Percentiles rank a stretch among this genome's conserved stretches.
Evolutionary conservation across 2,888 invertebrate genomes (phyloP).

Genomic region (Celastrina argiolus): DNA sequence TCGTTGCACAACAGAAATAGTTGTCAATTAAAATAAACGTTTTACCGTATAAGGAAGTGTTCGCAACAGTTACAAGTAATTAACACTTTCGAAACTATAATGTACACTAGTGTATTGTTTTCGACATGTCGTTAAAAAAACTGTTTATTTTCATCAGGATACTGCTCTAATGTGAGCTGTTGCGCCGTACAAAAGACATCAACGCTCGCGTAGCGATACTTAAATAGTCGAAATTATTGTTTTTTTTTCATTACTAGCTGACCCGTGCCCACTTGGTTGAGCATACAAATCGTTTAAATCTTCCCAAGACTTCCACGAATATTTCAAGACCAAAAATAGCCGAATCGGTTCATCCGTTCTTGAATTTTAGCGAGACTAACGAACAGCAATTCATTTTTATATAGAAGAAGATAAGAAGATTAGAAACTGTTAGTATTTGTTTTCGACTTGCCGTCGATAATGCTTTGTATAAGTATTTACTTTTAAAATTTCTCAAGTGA

Average conservation of each 20-base stretch:
- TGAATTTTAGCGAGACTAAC: too few relatives aligned
- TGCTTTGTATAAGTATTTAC: too few relatives aligned
- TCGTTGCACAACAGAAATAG: not conserved
- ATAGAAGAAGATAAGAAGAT: too few relatives aligned
- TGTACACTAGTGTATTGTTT: not conserved
- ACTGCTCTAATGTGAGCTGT: not conserved
- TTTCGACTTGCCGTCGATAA: too few relatives aligned
- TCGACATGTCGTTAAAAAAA: not conserved
- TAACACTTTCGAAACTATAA: slow-evolving; percentile 6
- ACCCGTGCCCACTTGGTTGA: too few relatives aligned
- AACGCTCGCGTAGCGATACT: not conserved
- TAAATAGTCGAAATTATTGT: not conserved
- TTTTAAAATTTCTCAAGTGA: too few relatives aligned
- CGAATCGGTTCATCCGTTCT: too few relatives aligned
- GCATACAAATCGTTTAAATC: too few relatives aligned
- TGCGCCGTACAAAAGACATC: not conserved
- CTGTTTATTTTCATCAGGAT: not conserved
- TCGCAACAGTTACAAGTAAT: not conserved
- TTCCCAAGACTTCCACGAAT: too few relatives aligned
- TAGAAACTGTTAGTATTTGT: too few relatives aligned
- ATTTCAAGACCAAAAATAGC: too few relatives aligned
- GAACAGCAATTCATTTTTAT: too few relatives aligned
- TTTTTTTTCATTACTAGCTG: not conserved
- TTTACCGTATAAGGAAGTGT: not conserved
- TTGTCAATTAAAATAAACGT: slow-evolving; percentile 6